phyloP scores from a whole-genome alignment of 2,888 invertebrate genomes.

The Allacma fusca region DNA sequence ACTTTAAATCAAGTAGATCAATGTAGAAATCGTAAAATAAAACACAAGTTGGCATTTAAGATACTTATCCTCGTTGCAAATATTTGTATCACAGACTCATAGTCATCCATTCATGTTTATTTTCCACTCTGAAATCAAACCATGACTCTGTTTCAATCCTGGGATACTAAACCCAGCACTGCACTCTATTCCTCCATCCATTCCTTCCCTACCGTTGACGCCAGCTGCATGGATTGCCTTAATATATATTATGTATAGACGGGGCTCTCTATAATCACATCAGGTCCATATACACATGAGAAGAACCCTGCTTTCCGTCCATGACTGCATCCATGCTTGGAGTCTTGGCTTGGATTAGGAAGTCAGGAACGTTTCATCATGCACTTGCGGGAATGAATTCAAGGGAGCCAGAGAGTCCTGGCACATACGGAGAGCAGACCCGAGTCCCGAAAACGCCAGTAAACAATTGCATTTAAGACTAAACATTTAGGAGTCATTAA shows the following conservation, averaged over 20 bases:
- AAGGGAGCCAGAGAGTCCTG: too few relatives aligned
- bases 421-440: neutral
- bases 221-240: too few relatives aligned
- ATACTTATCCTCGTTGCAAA: conserved; percentile 6
- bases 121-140: neutral
- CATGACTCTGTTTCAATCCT: neutral
- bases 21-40: conserved; percentile 22
- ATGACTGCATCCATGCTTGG: too few relatives aligned
- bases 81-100: neutral
- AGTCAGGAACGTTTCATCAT: too few relatives aligned
- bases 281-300: too few relatives aligned
- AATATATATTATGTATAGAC: too few relatives aligned
- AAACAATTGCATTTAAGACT: neutral
- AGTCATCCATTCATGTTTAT: conserved; percentile 16
- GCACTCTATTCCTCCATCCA: too few relatives aligned
- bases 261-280: too few relatives aligned
- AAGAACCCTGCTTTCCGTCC: too few relatives aligned
- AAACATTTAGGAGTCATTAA: neutral
- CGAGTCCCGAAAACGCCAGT: neutral
- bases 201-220: neutral
- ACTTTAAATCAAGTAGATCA: conserved; percentile 20
- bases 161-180: too few relatives aligned
- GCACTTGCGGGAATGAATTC: too few relatives aligned
- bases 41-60: conserved; percentile 19
- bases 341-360: too few relatives aligned